Conservation (phyloP, 2,797 vertebrate species). For the Amniataba percoides region DNA sequence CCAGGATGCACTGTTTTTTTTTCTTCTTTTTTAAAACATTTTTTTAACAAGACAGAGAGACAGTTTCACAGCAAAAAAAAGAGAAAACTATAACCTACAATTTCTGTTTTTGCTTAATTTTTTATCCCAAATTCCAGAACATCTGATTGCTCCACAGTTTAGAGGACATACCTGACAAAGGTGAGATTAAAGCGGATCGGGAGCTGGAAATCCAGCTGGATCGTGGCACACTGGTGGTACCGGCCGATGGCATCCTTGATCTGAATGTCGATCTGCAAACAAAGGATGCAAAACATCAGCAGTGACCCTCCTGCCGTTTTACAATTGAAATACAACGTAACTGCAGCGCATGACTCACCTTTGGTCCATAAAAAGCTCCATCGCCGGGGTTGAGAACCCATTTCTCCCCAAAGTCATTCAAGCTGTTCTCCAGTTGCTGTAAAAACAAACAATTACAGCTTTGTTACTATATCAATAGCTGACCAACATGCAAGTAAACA, state of each 20-base stretch:
- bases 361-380: slow-evolving; percentile 98
- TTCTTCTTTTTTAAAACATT: not conserved
- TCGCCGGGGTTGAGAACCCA: slow-evolving; percentile 98
- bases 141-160: not conserved
- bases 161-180: slow-evolving; percentile 89
- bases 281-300: slow-evolving; percentile 31
- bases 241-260: slow-evolving; percentile 98
- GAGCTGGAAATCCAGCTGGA: slow-evolving; percentile 97
- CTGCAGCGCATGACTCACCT: slow-evolving; percentile 84
- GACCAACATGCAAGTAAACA: slow-evolving; percentile 48
- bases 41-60: too few relatives aligned
- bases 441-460: slow-evolving; percentile 49
- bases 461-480: slow-evolving; percentile 32
- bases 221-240: slow-evolving; percentile 98
- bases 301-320: slow-evolving; percentile 14
- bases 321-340: slow-evolving; percentile 14
- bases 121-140: not conserved
- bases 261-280: slow-evolving; percentile 94
- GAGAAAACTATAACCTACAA: too few relatives aligned
- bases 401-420: slow-evolving; percentile 95
- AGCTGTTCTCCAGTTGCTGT: slow-evolving; percentile 98
- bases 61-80: not conserved
- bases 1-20: not conserved
- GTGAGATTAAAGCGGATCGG: slow-evolving; percentile 96
- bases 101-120: too few relatives aligned